phyloP scores from a whole-genome alignment of 2,113 vertebrate genomes.

The Mesembrinibis cayennensis region DNA sequence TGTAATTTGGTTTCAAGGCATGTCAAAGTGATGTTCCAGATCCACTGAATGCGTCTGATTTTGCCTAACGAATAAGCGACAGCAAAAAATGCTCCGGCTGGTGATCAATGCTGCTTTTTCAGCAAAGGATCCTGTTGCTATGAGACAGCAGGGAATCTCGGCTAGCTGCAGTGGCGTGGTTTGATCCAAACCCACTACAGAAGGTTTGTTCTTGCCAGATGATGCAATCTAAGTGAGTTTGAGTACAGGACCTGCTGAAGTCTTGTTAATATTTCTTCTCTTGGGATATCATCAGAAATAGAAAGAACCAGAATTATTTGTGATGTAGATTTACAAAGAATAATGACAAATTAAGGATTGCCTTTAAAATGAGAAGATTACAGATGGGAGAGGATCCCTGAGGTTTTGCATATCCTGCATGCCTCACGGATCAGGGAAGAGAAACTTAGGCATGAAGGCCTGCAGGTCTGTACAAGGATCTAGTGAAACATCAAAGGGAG shows the following conservation, averaged over 20 bases:
- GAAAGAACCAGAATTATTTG: not conserved
- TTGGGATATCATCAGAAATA: not conserved
- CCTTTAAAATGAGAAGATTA: not conserved
- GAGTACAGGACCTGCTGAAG: not conserved
- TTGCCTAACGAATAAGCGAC: not conserved
- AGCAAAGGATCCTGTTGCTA: slow-evolving; percentile 34
- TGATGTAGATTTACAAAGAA: not conserved
- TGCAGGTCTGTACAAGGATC: not conserved
- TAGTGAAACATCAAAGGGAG: not conserved
- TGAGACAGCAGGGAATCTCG: slow-evolving; percentile 12
- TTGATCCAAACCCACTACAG: not conserved
- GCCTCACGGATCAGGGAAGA: not conserved
- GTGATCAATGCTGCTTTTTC: not conserved
- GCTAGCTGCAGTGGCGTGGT: not conserved
- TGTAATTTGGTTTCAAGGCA: not conserved
- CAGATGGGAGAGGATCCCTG: not conserved
- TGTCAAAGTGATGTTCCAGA: not conserved
- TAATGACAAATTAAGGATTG: not conserved
- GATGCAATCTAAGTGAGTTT: not conserved
- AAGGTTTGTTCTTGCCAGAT: not conserved
- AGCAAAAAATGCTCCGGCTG: slow-evolving; percentile 18
- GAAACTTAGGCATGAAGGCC: not conserved
- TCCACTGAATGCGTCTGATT: not conserved
- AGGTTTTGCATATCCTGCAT: not conserved
- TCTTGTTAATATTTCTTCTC: not conserved